Evolutionary conservation across 2,797 vertebrate species (phyloP), one percentile per base, ranked within the genome.

Genomic region (Pseudotriccus pelzelni): DNA sequence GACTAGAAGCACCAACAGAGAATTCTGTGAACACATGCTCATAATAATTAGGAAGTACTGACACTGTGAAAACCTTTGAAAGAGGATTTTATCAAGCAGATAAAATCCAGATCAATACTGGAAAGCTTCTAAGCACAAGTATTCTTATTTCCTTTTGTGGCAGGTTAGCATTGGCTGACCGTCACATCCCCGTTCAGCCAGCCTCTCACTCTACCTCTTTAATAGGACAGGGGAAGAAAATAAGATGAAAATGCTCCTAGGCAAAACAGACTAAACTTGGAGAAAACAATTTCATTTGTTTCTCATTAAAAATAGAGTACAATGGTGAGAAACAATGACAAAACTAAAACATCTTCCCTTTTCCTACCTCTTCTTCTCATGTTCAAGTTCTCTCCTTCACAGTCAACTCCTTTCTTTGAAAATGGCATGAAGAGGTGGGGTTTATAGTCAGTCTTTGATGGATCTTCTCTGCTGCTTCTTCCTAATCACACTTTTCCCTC

Each of bases 401-500:
- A 67, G 23, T 47, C 23, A 58, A 28, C 4, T 27, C 2, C 18
- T 8, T 10, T 2, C 6, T 9, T 62, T 27, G 8, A 36, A 76
- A 76, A 81, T 19, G 23, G 4, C 43, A 47, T 18, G 34, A 13
- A 16, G 10, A 1, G 9, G 16, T 10, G 3, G 4, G 8, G 3
- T 2, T n/a, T 80, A 37, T 8, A 27, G 17, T 36, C 8, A 19
- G 19, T 7, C n/a, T 12, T 7, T n/a, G 32, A 44, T 0, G 2
- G 15, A 39, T 55, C 30, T 9, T 66, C 21, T 77, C 41, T 41
- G 7, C 19, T 66, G 8, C 27, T 70, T 58, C 68, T 28, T 62
- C 23, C 41, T 47, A 43, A 13, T 69, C 20, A 60, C 7, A 21
- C 20, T 80, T 62, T 80, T 37, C 6, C 23, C 15, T 20, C 44